phyloP scores from a whole-genome alignment of 2,113 vertebrate genomes.

The Dipodomys ordii region DNA sequence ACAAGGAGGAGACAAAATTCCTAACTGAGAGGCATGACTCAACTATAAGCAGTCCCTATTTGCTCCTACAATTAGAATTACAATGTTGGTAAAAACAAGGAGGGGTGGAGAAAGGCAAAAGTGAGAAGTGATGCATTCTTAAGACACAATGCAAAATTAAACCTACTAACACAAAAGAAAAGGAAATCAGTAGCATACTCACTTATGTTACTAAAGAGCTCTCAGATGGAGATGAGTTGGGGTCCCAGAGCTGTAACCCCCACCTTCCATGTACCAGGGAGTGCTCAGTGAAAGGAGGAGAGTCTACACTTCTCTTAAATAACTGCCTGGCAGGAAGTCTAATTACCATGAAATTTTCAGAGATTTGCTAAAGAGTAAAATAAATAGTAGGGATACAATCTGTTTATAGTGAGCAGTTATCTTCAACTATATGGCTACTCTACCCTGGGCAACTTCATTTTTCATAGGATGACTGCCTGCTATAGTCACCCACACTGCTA shows the following conservation, averaged over 20 bases:
- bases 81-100: background rate
- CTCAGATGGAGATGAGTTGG: background rate
- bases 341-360: conserved; percentile 64
- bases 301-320: conserved; percentile 51
- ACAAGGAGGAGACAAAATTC: conserved; percentile 56
- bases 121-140: conserved; percentile 1
- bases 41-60: conserved; percentile 37
- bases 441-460: background rate
- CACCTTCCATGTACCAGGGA: background rate
- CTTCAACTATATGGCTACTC: background rate
- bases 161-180: background rate
- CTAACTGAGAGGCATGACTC: conserved; percentile 42
- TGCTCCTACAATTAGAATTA: conserved; percentile 39
- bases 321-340: conserved; percentile 48
- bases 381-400: conserved; percentile 53
- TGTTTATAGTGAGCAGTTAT: conserved; percentile 42
- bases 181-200: conserved; percentile 27
- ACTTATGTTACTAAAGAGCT: conserved; percentile 14
- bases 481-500: background rate
- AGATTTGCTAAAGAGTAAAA: conserved; percentile 58
- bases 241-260: background rate
- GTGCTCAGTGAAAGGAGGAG: conserved; percentile 25
- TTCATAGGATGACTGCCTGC: background rate
- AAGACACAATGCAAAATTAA: conserved; percentile 39
- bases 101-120: background rate